These are phyloP conservation scores for Puma concolor DNA, from an alignment of 2,113 vertebrate genomes.

Conservation along the genomic window DNA sequence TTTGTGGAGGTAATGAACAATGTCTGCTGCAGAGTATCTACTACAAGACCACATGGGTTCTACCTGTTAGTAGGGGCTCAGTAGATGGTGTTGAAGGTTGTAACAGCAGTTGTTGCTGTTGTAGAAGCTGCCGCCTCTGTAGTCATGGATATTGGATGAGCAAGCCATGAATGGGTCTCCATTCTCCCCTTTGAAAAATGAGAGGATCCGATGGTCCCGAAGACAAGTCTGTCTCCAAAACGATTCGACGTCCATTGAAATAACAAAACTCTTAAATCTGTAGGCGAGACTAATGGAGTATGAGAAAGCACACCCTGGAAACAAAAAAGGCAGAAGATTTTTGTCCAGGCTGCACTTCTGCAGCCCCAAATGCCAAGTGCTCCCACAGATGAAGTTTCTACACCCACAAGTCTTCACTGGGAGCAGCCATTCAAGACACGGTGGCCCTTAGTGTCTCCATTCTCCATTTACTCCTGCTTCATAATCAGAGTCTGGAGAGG, in stretches of 20 bases:
- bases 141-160: not conserved
- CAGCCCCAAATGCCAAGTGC: not conserved
- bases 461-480: not conserved
- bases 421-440: not conserved
- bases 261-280: not conserved
- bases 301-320: not conserved
- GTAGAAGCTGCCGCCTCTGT: not conserved
- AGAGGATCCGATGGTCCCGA: not conserved
- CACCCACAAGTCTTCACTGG: not conserved
- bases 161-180: not conserved
- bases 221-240: not conserved
- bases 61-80: not conserved
- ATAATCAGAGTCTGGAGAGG: not conserved
- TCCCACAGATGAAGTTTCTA: not conserved
- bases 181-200: not conserved
- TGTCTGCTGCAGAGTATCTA: not conserved
- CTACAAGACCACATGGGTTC: not conserved
- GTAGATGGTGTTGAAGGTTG: too few relatives aligned
- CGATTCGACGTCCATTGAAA: not conserved
- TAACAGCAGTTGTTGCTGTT: accelerated
- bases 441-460: not conserved
- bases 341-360: not conserved
- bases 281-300: not conserved
- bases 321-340: not conserved
- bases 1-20: not conserved